Conservation (phyloP, 2,113 vertebrate genomes). For the Danionella cerebrum region DNA sequence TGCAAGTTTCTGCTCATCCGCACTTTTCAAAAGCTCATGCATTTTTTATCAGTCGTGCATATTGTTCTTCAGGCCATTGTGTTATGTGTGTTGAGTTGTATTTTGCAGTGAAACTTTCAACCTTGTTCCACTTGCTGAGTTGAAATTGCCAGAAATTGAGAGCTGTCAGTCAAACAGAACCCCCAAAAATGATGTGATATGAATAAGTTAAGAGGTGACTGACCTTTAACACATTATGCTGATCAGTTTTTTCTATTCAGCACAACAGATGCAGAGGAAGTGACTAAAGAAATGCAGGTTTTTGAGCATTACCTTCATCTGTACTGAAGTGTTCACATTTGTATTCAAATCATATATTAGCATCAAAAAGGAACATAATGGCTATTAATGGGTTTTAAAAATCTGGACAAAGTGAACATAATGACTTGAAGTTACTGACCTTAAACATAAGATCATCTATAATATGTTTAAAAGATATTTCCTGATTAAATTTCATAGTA, state of each 20-base stretch:
- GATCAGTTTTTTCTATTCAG: background rate
- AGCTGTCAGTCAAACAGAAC: constrained; percentile 38
- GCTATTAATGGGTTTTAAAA: no score
- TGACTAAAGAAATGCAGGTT: no score
- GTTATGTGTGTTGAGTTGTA: constrained; percentile 6
- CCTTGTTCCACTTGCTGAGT: constrained; percentile 27
- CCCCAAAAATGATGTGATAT: constrained; percentile 38
- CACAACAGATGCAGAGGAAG: no score
- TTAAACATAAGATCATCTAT: no score
- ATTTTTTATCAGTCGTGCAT: constrained; percentile 35
- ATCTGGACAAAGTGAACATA: no score
- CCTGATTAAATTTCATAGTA: no score
- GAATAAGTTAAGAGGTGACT: constrained; percentile 36
- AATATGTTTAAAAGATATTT: no score
- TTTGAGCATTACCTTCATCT: no score
- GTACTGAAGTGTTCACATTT: no score
- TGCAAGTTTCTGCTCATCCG: constrained; percentile 10
- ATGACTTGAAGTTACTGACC: no score
- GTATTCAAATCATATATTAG: no score
- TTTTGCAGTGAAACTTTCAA: constrained; percentile 26
- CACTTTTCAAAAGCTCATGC: constrained; percentile 29
- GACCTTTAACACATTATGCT: background rate
- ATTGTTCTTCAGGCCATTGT: constrained; percentile 3
- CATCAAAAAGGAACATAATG: no score
- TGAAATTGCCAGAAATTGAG: constrained; percentile 29